Evolutionary conservation across 1,140 invertebrate species (phyloP).

Genomic region (Drosophila albomicans): DNA sequence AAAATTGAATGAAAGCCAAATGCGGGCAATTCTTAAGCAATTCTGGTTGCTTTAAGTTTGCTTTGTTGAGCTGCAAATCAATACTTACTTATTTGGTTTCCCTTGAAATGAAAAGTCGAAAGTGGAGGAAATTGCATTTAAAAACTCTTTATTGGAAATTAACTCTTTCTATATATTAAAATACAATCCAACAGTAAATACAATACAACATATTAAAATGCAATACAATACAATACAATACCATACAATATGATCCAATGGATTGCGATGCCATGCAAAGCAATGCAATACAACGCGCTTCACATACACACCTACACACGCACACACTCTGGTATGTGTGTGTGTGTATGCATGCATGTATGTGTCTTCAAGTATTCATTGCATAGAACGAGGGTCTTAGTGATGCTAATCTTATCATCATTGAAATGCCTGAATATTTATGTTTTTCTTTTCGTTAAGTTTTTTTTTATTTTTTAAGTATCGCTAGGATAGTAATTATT

Average conservation of each 20-base stretch:
- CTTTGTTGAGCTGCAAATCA: background rate
- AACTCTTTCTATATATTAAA: constrained; percentile 81
- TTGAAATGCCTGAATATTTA: constrained; percentile 56
- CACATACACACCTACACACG: constrained; percentile 34
- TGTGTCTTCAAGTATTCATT: constrained; percentile 26
- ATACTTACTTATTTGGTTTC: background rate
- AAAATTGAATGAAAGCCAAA: background rate
- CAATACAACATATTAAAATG: constrained; percentile 79
- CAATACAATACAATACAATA: constrained; percentile 72
- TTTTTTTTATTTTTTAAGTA: constrained; percentile 40
- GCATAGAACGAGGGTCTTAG: constrained; percentile 51
- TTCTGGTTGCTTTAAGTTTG: background rate
- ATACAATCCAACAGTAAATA: constrained; percentile 84
- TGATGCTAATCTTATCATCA: constrained; percentile 39
- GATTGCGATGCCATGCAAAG: constrained; percentile 40
- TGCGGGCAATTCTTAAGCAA: background rate
- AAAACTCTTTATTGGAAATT: constrained; percentile 79
- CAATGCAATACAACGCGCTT: constrained; percentile 46
- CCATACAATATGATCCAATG: constrained; percentile 43
- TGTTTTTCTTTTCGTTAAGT: constrained; percentile 30
- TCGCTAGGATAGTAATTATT: constrained; percentile 56
- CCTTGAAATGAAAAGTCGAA: background rate
- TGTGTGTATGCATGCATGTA: constrained; percentile 15
- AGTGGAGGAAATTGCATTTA: constrained; percentile 53
- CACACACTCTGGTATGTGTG: constrained; percentile 10